Evolutionary conservation across 2,113 vertebrate species (phyloP).

Genomic region (Thomomys bottae): DNA sequence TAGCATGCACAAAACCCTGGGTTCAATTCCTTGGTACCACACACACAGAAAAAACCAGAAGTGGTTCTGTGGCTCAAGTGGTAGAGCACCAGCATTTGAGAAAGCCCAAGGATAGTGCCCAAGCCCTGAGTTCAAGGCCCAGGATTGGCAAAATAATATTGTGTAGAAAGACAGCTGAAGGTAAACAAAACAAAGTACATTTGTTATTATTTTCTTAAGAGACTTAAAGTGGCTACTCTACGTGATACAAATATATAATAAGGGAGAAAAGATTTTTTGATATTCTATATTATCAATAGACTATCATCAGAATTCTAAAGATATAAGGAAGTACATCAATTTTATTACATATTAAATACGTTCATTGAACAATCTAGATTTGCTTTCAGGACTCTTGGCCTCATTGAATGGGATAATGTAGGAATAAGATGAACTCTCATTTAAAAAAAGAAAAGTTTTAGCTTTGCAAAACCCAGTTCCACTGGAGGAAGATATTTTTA

Average conservation of each 20-base stretch:
- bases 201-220: background rate
- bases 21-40: too few species aligned
- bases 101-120: too few species aligned
- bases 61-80: too few species aligned
- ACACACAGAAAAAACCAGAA: too few species aligned
- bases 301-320: constrained; percentile 33
- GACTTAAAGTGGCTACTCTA: background rate
- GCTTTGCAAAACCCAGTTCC: constrained; percentile 47
- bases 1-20: too few species aligned
- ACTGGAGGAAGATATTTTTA: constrained; percentile 76
- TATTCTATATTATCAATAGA: constrained; percentile 48
- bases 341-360: constrained; percentile 15
- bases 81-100: too few species aligned
- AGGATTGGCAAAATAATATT: too few species aligned
- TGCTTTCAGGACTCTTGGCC: background rate
- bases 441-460: too few species aligned
- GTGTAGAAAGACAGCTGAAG: background rate
- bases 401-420: constrained; percentile 49
- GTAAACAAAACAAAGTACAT: background rate
- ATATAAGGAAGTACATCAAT: background rate
- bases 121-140: too few species aligned
- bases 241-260: background rate
- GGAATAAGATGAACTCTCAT: background rate
- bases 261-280: background rate
- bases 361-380: constrained; percentile 1